phyloP scores from a whole-genome alignment of 1,140 invertebrate species.

The Aphelenchoides fujianensis region DNA sequence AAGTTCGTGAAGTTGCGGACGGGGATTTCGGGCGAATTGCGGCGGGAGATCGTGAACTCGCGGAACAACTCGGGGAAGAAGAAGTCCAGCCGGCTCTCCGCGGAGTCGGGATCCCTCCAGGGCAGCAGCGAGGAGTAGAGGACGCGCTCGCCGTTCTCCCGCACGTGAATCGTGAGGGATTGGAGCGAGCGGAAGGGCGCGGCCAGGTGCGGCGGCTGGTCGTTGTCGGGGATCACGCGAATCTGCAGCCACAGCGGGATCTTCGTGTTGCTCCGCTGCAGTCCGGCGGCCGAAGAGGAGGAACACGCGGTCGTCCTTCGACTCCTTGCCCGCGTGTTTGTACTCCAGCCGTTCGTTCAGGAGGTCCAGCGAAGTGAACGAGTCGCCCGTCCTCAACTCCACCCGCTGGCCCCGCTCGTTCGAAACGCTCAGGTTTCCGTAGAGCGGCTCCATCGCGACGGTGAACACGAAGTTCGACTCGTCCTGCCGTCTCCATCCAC shows the following conservation, averaged over 20 bases:
- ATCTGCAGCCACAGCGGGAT: conserved; percentile 57
- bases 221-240: conserved; percentile 51
- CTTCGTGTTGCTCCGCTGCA: conserved; percentile 27
- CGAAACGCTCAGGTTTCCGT: conserved; percentile 46
- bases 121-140: conserved; percentile 47
- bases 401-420: conserved; percentile 26
- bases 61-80: conserved; percentile 47
- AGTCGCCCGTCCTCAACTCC: conserved; percentile 40
- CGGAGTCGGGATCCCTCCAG: conserved; percentile 49
- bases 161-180: conserved; percentile 26
- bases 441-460: conserved; percentile 44
- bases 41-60: conserved; percentile 40
- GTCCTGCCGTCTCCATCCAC: conserved; percentile 55
- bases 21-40: conserved; percentile 34
- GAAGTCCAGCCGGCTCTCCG: conserved; percentile 34
- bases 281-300: conserved; percentile 50
- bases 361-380: conserved; percentile 56
- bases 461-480: conserved; percentile 54
- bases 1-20: conserved; percentile 47
- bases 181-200: conserved; percentile 5
- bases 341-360: conserved; percentile 48
- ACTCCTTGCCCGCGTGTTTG: conserved; percentile 53
- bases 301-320: conserved; percentile 38
- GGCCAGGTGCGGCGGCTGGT: conserved; percentile 47
- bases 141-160: conserved; percentile 46